phyloP scores from a whole-genome alignment of 1,140 invertebrate genomes.

The Pectinophora gossypiella region DNA sequence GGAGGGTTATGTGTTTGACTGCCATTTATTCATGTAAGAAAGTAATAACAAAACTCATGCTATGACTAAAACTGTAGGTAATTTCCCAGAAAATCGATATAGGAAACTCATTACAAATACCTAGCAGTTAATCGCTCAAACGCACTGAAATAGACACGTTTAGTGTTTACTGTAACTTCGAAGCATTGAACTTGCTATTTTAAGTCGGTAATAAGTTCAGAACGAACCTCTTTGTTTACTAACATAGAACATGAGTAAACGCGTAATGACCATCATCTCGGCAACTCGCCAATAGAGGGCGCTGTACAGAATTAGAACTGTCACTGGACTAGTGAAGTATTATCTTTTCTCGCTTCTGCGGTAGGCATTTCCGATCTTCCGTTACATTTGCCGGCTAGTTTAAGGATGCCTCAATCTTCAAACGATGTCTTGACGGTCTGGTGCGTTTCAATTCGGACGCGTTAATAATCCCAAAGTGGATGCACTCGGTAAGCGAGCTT shows the following conservation, averaged over 20 bases:
- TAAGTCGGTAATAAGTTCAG: too few species aligned
- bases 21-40: too few species aligned
- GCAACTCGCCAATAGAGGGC: constrained; percentile 69
- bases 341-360: constrained; percentile 25
- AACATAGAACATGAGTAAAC: constrained; percentile 67
- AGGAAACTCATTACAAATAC: too few species aligned
- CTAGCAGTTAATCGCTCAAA: too few species aligned
- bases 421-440: background rate
- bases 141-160: too few species aligned
- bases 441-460: constrained; percentile 22
- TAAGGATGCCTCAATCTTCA: background rate
- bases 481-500: constrained; percentile 24
- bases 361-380: constrained; percentile 64
- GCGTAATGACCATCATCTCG: constrained; percentile 36
- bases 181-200: too few species aligned
- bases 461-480: constrained; percentile 26
- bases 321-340: constrained; percentile 31
- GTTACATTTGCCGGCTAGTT: constrained; percentile 9
- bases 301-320: constrained; percentile 58
- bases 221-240: constrained; percentile 50
- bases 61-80: too few species aligned
- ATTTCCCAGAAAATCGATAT: too few species aligned
- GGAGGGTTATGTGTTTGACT: too few species aligned
- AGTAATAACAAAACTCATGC: too few species aligned
- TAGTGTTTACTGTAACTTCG: too few species aligned